phyloP scores from a whole-genome alignment of 2,113 vertebrate species.

The Ailuropoda melanoleuca region DNA sequence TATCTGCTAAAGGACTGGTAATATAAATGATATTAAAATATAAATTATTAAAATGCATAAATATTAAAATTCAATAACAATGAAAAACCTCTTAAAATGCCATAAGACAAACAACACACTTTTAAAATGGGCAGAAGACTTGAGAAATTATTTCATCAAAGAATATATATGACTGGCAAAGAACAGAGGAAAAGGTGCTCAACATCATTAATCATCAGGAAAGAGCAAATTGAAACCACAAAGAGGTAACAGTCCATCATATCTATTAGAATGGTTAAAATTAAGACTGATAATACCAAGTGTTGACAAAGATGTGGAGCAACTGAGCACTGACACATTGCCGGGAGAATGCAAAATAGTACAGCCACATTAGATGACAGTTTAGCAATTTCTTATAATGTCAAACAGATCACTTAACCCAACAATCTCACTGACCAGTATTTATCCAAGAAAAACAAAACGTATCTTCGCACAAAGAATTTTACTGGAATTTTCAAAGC shows the following conservation, averaged over 20 bases:
- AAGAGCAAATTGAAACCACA: neutral
- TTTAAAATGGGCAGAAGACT: neutral
- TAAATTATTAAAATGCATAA: neutral
- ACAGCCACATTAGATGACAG: neutral
- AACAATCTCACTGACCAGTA: neutral
- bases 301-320: neutral
- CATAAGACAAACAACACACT: neutral
- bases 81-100: neutral
- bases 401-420: neutral
- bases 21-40: neutral
- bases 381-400: neutral
- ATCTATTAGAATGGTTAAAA: neutral
- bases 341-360: neutral
- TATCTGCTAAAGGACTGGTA: neutral
- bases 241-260: neutral
- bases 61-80: neutral
- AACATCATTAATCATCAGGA: neutral
- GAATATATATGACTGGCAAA: neutral
- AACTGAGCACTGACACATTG: neutral
- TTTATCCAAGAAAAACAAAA: neutral
- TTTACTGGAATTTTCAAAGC: neutral
- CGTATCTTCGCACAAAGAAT: neutral
- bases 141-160: neutral
- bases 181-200: neutral
- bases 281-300: neutral